Base-by-base conservation (phyloP, 2,888 invertebrate genomes). In the Papilio elwesi region DNA sequence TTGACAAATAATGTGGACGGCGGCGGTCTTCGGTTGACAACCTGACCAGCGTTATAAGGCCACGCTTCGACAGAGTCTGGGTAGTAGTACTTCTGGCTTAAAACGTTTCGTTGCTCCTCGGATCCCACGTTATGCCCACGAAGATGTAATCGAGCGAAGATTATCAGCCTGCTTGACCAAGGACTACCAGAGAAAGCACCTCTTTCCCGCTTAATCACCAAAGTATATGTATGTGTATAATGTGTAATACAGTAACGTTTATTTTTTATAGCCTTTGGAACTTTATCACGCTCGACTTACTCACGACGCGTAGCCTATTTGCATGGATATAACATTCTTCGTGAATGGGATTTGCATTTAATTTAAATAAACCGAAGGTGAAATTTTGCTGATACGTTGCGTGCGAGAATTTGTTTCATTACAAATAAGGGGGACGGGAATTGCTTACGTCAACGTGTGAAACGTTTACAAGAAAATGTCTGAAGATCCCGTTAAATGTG, bases 271-370 rank as follows among this genome's bases (percentile, higher is more conserved):
- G 68, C 68, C 63, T 68, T 68, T 36, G 48, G 53, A 72, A 71
- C 74, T 76, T 70, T 74, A 70, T 77, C 77, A 76, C 70, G 77
- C 76, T 74, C 80, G 75, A 76, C 76, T 81, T 79, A 78, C 26
- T 26, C 77, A 75, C 70, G 76, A 70, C 78, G 76, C 80, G 79
- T 80, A 78, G 77, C 76, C 73, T 78, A 82, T 83, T 83, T 83
- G 78, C 83, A 83, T 83, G 79, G 78, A 80, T 80, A 80, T 80
- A 76, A 80, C 76, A 76, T 80, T 79, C 77, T 79, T 79, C 70
- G 73, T 67, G 77, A 76, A 78, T 78, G 68, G 75, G 72, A 81
- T 81, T 81, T 79, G 70, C 78, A 78, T 78, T 75, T 75, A 74
- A 74, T 76, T 74, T 72, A 72, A 72, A 72, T 72, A 72, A 72